These are phyloP conservation scores for Homarus gammarus DNA, from an alignment of 2,888 invertebrate genomes.

Conservation along the genomic window DNA sequence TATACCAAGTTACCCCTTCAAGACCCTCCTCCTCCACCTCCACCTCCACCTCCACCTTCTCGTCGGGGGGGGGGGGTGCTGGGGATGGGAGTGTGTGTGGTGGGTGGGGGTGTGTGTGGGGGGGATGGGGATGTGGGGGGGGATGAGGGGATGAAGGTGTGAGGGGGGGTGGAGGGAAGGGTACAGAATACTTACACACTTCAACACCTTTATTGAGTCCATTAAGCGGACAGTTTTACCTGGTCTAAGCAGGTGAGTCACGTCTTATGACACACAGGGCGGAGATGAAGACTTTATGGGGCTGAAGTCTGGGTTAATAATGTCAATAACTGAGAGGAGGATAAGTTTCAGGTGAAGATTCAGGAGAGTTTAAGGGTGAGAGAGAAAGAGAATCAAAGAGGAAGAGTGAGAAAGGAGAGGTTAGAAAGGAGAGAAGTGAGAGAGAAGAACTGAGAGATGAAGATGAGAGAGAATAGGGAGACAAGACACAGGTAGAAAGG, in stretches of 20 bases:
- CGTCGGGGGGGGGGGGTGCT: neutral
- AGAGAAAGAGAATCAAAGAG: neutral
- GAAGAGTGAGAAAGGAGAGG: neutral
- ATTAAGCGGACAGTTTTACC: too few relatives aligned
- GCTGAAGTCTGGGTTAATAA: too few relatives aligned
- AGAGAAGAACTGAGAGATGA: neutral
- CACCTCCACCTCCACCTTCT: too few relatives aligned
- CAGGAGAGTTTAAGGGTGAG: neutral
- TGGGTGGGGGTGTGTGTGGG: neutral
- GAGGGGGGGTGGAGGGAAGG: neutral
- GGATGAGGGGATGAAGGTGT: neutral
- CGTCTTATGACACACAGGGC: too few relatives aligned
- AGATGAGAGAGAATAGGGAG: too few relatives aligned
- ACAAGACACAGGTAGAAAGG: too few relatives aligned
- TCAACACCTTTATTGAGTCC: too few relatives aligned
- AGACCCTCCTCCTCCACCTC: neutral
- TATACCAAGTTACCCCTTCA: neutral
- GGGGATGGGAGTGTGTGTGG: neutral
- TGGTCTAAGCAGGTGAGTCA: too few relatives aligned
- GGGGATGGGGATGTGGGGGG: constrained; percentile 3
- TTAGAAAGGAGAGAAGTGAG: neutral
- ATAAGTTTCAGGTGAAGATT: neutral
- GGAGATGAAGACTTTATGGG: too few relatives aligned
- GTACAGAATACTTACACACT: too few relatives aligned
- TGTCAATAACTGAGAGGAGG: too few relatives aligned